phyloP scores from a whole-genome alignment of 2,888 invertebrate genomes.

The Xestoiulus laeticollis region DNA sequence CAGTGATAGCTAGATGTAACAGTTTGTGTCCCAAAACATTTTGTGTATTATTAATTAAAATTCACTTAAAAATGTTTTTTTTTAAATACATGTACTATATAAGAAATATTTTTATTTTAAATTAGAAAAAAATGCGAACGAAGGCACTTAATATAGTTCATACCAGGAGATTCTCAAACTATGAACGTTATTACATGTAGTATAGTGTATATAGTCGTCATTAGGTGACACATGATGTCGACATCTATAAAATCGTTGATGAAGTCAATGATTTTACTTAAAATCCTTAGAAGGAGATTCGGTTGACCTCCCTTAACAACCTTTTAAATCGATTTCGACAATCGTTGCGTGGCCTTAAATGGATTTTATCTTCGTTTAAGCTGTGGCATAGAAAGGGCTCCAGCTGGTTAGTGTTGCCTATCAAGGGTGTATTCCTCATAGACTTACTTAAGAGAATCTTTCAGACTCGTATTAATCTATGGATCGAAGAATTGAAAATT shows the following conservation, averaged over 20 bases:
- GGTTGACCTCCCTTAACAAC: constrained; percentile 21
- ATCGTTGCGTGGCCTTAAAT: constrained; percentile 12
- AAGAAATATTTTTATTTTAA: too few species aligned
- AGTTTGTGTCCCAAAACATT: too few species aligned
- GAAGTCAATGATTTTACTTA: not conserved
- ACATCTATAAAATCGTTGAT: not conserved
- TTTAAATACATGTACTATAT: too few species aligned
- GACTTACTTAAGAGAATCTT: not conserved
- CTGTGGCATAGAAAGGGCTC: not conserved
- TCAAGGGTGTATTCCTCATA: not conserved
- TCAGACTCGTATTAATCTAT: not conserved
- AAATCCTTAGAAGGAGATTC: not conserved
- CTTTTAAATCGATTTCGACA: constrained; percentile 16
- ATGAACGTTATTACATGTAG: not conserved
- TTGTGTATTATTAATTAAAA: too few species aligned
- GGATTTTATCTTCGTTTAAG: not conserved
- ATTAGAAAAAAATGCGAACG: too few species aligned
- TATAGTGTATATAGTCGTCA: not conserved
- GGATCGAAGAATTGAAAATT: constrained; percentile 36
- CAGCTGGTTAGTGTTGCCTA: not conserved
- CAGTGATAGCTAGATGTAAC: too few species aligned
- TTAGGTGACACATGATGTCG: not conserved
- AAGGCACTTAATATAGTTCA: too few species aligned
- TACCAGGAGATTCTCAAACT: too few species aligned
- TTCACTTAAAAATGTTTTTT: too few species aligned